Conservation (phyloP, 1,140 invertebrate genomes). For the Zaprionus gabonicus region DNA sequence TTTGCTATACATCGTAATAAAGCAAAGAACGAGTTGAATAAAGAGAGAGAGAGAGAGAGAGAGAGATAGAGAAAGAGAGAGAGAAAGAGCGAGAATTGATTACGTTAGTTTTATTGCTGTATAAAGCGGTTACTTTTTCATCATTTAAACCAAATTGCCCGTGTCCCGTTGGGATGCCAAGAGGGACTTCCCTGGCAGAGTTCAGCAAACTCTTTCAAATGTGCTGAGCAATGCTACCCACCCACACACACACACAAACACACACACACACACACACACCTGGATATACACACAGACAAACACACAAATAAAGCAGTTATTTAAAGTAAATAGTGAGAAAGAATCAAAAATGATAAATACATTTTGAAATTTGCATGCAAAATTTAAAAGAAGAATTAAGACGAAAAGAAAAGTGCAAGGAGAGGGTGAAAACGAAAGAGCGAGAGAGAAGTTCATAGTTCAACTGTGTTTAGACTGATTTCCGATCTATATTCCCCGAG, state of each 20-base stretch:
- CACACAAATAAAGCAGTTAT: neutral
- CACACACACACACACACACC: neutral
- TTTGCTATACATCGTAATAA: conserved; percentile 66
- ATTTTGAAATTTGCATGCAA: neutral
- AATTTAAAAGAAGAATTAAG: too few relatives aligned
- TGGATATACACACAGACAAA: neutral
- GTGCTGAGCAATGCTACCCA: conserved; percentile 11
- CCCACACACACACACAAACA: conserved; percentile 3
- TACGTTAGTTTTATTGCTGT: conserved; percentile 66
- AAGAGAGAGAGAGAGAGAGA: conserved; percentile 40
- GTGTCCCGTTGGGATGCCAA: neutral
- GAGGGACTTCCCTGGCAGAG: neutral
- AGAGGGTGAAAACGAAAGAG: neutral
- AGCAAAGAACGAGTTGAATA: conserved; percentile 11
- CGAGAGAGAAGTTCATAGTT: neutral
- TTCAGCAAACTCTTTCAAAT: neutral
- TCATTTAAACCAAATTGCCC: neutral
- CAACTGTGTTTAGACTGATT: too few relatives aligned
- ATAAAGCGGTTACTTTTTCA: conserved; percentile 45
- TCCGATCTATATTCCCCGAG: too few relatives aligned
- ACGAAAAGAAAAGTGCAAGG: neutral
- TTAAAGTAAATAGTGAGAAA: neutral
- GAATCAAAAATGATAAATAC: neutral
- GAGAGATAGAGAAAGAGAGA: conserved; percentile 13
- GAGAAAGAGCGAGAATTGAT: conserved; percentile 63